Evolutionary conservation across 2,113 vertebrate species (phyloP), one percentile per base, ranked within the genome.

Genomic region (Phaethornis superciliosus): DNA sequence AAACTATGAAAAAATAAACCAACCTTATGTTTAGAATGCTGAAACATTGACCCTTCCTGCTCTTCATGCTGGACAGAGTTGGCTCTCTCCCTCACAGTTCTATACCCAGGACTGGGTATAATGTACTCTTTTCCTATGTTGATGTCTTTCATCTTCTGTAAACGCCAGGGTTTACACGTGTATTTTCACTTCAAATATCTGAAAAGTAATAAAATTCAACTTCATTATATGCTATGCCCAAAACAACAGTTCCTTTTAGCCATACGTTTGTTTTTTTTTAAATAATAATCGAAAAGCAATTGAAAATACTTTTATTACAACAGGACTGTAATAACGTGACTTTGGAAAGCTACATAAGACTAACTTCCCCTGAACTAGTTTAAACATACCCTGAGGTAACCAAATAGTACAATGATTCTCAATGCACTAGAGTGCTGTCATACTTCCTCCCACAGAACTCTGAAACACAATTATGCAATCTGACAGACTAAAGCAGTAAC

Each of bases 111-210:
- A 82, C 98, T 98, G 94, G 98, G 98, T 96, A 98, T 98, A 92
- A 98, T 93, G 90, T 98, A 98, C 70, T 98, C 98, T 97, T 98
- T 98, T 97, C 98, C 98, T 98, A 98, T 97, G 96, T 99, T 98
- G 96, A 99, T 98, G 89, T 98, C 98, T 98, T 98, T 99, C 99
- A 99, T 99, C 97, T 98, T 99, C 96, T 10, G 81, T 95, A 94
- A 97, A 95, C 64, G 96, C 97, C 97, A 97, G 97, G 97, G 94
- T 94, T 97, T 92, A 96, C 44, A 58, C 30, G 46, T 81, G 47
- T 76, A 60, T 60, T 76, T 94, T 93, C 90, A 86, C 83, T 71
- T 72, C 44, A 80, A 71, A 47, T 32, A 81, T 18, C 90, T 88
- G 85, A 86, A 95, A 83, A 92, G 58, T 12, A 95, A 89, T 58